phyloP scores from a whole-genome alignment of 2,113 vertebrate genomes.

The Enhydra lutris region DNA sequence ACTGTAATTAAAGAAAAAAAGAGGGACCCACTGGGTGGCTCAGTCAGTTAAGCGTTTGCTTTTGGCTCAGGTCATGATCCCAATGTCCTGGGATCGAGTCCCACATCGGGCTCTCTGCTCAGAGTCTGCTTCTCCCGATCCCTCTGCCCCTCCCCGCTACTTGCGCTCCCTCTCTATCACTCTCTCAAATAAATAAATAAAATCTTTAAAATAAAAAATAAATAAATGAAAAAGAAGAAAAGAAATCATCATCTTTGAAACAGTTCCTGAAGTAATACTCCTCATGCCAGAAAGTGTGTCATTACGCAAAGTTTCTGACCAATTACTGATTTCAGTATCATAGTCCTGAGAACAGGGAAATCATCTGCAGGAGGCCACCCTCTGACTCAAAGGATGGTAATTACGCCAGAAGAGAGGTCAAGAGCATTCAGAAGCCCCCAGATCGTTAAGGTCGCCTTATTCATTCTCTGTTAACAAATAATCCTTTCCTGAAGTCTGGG shows the following conservation, averaged over 20 bases:
- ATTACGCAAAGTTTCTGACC: not conserved
- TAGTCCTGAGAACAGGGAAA: not conserved
- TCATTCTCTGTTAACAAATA: not conserved
- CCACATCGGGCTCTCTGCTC: not conserved
- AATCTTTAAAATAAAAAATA: too few species aligned
- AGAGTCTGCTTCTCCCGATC: too few species aligned
- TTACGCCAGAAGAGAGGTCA: not conserved
- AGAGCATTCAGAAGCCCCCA: not conserved
- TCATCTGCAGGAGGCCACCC: fast-evolving
- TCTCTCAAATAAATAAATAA: too few species aligned
- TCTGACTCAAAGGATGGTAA: not conserved
- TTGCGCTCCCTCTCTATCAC: too few species aligned
- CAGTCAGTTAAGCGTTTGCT: too few species aligned
- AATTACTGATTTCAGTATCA: not conserved
- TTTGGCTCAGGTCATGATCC: not conserved
- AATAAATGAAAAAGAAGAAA: not conserved
- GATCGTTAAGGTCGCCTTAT: not conserved
- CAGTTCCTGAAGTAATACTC: not conserved
- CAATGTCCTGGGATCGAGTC: not conserved
- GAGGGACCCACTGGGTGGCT: not conserved
- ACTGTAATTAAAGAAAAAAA: not conserved
- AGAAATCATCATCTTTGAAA: not conserved
- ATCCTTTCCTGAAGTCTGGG: not conserved
- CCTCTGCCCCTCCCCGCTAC: too few species aligned
- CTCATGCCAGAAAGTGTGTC: not conserved